Evolutionary conservation across 2,888 invertebrate species (phyloP).

Genomic region (Dugesia japonica): DNA sequence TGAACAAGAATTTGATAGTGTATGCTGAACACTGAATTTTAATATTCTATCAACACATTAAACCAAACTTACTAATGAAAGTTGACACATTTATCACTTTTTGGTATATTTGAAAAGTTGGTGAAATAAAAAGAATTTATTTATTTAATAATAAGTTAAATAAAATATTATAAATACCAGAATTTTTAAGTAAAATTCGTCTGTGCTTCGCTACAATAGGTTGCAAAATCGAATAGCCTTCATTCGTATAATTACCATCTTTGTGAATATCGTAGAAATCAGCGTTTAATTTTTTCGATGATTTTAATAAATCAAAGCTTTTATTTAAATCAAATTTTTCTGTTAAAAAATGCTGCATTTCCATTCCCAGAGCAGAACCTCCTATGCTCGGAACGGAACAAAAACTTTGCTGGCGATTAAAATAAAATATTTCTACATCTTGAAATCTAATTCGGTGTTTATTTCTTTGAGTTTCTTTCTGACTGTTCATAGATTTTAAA

Average conservation of each 20-base stretch:
- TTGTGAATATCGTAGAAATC: background rate
- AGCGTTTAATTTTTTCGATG: background rate
- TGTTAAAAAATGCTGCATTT: background rate
- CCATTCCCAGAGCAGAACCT: constrained; percentile 56
- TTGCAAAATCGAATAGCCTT: background rate
- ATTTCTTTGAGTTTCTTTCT: background rate
- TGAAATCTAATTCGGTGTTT: constrained; percentile 60
- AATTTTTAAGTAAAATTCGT: background rate
- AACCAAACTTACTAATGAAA: background rate
- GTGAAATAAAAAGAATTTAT: background rate
- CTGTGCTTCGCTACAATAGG: background rate
- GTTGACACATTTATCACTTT: background rate
- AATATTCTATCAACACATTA: background rate
- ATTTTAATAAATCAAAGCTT: background rate
- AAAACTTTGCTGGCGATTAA: constrained; percentile 61
- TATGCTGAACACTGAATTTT: background rate
- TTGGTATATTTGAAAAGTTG: background rate
- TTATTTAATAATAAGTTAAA: no score
- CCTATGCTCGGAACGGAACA: constrained; percentile 52
- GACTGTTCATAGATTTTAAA: background rate
- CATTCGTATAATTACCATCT: background rate
- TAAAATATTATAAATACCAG: no score
- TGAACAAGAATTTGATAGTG: background rate
- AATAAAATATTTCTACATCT: constrained; percentile 80
- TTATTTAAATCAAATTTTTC: background rate